Evolutionary conservation across 2,113 vertebrate species (phyloP).

Genomic region (Rhinichthys klamathensis): DNA sequence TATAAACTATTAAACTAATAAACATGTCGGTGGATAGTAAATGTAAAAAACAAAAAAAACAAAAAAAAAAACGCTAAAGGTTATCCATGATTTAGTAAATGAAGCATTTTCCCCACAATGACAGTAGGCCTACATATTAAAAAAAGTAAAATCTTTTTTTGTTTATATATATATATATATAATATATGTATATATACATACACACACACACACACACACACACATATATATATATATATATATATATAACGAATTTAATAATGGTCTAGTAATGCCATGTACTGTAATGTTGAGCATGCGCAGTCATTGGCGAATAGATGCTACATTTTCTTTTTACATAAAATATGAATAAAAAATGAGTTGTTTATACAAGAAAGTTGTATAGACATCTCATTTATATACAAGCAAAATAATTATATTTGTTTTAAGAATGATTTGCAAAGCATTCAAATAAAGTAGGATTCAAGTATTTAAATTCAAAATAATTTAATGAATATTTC

Average conservation of each 20-base stretch:
- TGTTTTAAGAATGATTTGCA: not conserved
- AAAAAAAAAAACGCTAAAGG: not conserved
- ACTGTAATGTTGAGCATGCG: not conserved
- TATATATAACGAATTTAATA: too few species aligned
- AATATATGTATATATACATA: too few species aligned
- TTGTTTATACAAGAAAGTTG: not conserved
- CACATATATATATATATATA: too few species aligned
- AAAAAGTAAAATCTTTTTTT: too few species aligned
- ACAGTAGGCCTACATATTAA: too few species aligned
- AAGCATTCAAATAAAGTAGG: not conserved
- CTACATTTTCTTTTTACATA: not conserved
- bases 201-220: too few species aligned
- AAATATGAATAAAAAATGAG: not conserved
- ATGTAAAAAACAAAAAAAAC: not conserved
- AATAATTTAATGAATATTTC: not conserved
- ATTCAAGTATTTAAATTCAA: slow-evolving; percentile 2
- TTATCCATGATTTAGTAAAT: not conserved
- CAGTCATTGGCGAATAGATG: not conserved
- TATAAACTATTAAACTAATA: not conserved
- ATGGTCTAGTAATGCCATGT: too few species aligned
- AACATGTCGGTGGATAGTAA: not conserved
- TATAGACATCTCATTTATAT: not conserved
- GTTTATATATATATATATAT: too few species aligned
- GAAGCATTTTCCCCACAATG: not conserved
- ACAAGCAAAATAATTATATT: not conserved